Evolutionary conservation across 2,113 vertebrate genomes (phyloP), one percentile per base, ranked within the genome.

Genomic region (Pomatorhinus ruficollis): DNA sequence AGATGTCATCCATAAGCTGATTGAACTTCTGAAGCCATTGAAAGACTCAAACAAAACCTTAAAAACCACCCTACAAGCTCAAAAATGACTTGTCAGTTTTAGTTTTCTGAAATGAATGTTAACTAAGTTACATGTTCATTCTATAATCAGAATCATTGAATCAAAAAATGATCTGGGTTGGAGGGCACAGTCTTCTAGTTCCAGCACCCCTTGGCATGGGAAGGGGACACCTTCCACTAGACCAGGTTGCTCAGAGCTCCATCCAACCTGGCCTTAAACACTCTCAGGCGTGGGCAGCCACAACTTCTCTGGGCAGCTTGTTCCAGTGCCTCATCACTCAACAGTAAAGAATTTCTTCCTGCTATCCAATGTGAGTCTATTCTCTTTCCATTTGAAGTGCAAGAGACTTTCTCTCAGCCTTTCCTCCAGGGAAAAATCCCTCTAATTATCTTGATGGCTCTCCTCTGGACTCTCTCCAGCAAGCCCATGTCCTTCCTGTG

Each of bases 261-360:
- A 39, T 75, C 28, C n/a, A 27, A 0, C 15, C 5, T 69, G 21
- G 8, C n/a, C 11, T 83, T 35, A 30, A 54, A 47, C 11, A 15
- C 14, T 22, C 33, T 19, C 21, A 40, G 40, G 21, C 5, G n/a
- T 49, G 30, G 31, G 6, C n/a, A 83, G 5, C 35, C 31, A 31
- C 30, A 49, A 0, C 8, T 56, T 27, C 24, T 39, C 47, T 53
- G 61, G 45, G 11, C 28, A 39, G 0, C 21, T 7, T 57, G 4
- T 65, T 66, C 23, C 2, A 6, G 5, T 52, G 44, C 52, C 44
- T 74, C 23, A n/a, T 17, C 30, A 22, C 40, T 24, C 0, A 0
- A 42, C 21, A 35, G n/a, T 44, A 22, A 47, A 35, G 24, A 40
- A 49, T 76, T 35, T 47, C 19, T 49, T 49, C 25, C 30, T 22